Base-by-base conservation (phyloP, 2,888 invertebrate species). In the Spisula solida region DNA sequence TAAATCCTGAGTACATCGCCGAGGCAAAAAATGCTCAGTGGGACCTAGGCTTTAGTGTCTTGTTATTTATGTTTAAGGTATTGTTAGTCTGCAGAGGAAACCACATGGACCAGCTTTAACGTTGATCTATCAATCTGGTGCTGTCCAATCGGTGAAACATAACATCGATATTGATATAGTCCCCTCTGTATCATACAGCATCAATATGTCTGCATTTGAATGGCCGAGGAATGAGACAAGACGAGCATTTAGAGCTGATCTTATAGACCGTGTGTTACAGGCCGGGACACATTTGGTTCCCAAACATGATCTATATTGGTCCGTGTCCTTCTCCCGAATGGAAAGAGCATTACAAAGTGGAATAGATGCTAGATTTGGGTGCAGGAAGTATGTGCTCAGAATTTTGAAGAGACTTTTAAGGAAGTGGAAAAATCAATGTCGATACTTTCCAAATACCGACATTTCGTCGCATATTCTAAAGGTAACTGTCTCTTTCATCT, bases 221-320 rank as follows among this genome's bases (percentile, higher is more conserved):
- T 90, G 90, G 90, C 90, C 90, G 31, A 81, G 90, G n/a, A 78
- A 79, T 16, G 86, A 86, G 29, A 90, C 90, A 0, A 51, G 29
- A 20, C 31, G 75, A 29, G 88, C 90, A 6, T 86, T 86, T 41
- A 41, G 79, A 1, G 79, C 55, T 18, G 70, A 79, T 18, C 84
- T 86, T 34, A 90, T 90, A 16, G 29, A 51, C 0, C 47, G 0
- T 5, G 86, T 84, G 0, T 31, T 29, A 16, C 55, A 84, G 1
- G 84, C 88, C 5, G 90, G 90, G 29, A 86, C 84, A 18, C 90
- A 90, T 18, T 48, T 88, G 18, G 90, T 90, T 10, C 90, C 90
- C 1, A 90, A 90, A 81, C 83, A 86, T 16, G 90, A 90, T 41
- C 60, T n/a, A 12, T 81, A 81, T 0, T 88, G 86, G 86, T 20